Evolutionary conservation across 2,797 vertebrate species (phyloP), one percentile per base, ranked within the genome.

Genomic region (Pelodytes ibericus): DNA sequence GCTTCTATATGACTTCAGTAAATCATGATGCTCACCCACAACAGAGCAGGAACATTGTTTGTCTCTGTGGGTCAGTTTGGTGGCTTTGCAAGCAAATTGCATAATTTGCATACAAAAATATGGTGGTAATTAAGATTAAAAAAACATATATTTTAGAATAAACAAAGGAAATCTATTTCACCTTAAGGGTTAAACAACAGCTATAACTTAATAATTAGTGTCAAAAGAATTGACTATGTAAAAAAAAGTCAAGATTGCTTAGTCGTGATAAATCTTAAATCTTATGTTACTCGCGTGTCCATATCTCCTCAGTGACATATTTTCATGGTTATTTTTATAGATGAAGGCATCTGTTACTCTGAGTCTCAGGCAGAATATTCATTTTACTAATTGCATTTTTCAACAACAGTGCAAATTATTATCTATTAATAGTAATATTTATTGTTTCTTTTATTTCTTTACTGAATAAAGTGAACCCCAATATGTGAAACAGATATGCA

Each of bases 301-400:
- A 53, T 5, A 22, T n/a, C 49, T 53, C 20, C 49, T 20, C 49
- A 20, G n/a, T 53, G 24, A 53, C 49, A 53, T 24, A 53, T 44
- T 44, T 13, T 16, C 8, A 53, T 53, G 22, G 49, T 24, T 53
- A 53, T 53, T 53, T 53, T 53, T 53, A 24, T 16, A 53, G 49
- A 53, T 22, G 24, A 20, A 53, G 49, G 22, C 49, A 53, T 53
- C 49, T 53, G 49, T 53, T 53, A 53, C 24, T 53, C 49, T 24
- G 7, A 53, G 22, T 16, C 18, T 47, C 18, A 47, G 5, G 10
- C 18, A 44, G 41, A 44, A 44, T 44, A 44, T 44, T 44, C 1
- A 16, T 44, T 44, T 44, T 44, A 44, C 41, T 44, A 44, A 44
- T 44, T 44, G 18, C 41, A 44, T 44, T 44, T 44, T 44, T 10